Conservation (phyloP, 1,140 invertebrate species). For the Wasmannia auropunctata region DNA sequence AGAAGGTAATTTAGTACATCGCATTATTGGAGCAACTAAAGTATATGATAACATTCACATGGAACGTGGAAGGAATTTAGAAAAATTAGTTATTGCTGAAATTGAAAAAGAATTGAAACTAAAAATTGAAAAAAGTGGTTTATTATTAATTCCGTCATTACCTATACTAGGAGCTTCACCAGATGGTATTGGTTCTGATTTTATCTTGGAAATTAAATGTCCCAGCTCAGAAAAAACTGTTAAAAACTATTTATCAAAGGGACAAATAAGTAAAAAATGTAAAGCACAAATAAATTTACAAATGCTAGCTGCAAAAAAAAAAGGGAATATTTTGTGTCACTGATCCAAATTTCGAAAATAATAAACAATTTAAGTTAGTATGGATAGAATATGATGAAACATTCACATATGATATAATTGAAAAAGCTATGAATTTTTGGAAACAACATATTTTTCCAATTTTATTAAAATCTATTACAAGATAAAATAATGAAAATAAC, state of each 20-base stretch:
- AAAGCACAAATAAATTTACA: neutral
- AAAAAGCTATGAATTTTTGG: neutral
- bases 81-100: neutral
- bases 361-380: neutral
- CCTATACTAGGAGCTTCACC: neutral
- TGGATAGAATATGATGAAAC: neutral
- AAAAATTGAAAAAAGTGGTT: neutral
- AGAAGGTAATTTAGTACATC: neutral
- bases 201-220: neutral
- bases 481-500: neutral
- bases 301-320: neutral
- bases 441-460: neutral
- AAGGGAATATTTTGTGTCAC: neutral
- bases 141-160: neutral
- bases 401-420: neutral
- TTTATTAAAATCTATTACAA: neutral
- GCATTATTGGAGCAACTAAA: neutral
- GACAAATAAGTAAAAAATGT: neutral
- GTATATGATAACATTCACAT: neutral
- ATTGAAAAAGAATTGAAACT: neutral
- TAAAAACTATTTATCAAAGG: neutral
- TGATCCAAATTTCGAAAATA: neutral
- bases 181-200: neutral
- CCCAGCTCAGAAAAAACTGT: neutral
- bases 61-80: neutral